Evolutionary conservation across 2,113 vertebrate genomes (phyloP).

Genomic region (Brevimyrus niger): DNA sequence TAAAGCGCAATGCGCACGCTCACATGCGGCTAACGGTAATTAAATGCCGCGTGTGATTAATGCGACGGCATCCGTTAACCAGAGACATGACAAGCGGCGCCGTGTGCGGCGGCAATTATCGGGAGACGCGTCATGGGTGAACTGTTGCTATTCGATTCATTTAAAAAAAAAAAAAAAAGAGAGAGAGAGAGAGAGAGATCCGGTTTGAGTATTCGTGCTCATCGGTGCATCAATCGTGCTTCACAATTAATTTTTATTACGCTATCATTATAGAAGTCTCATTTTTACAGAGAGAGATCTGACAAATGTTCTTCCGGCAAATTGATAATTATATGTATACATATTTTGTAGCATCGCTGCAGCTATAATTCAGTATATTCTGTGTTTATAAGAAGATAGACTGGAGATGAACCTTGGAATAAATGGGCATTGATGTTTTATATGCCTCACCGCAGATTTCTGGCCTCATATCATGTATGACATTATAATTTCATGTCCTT

Average conservation of each 20-base stretch:
- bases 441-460: neutral
- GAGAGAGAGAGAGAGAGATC: too few species aligned
- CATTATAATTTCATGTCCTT: neutral
- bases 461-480: neutral
- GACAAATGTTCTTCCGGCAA: neutral
- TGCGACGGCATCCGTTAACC: neutral
- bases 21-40: neutral
- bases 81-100: neutral
- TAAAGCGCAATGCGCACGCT: neutral
- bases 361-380: neutral
- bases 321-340: neutral
- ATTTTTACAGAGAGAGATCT: neutral
- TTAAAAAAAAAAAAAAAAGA: constrained; percentile 2
- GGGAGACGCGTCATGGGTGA: neutral
- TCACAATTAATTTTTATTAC: neutral
- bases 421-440: neutral
- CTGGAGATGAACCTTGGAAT: neutral
- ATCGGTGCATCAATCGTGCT: neutral
- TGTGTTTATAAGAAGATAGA: neutral
- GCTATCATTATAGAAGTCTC: neutral
- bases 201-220: neutral
- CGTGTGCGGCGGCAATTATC: neutral
- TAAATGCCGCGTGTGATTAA: neutral
- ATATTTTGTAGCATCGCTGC: neutral
- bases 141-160: neutral